Evolutionary conservation across 2,888 invertebrate genomes (phyloP), one percentile per base, ranked within the genome.

Genomic region (Silvanus unidentatus): DNA sequence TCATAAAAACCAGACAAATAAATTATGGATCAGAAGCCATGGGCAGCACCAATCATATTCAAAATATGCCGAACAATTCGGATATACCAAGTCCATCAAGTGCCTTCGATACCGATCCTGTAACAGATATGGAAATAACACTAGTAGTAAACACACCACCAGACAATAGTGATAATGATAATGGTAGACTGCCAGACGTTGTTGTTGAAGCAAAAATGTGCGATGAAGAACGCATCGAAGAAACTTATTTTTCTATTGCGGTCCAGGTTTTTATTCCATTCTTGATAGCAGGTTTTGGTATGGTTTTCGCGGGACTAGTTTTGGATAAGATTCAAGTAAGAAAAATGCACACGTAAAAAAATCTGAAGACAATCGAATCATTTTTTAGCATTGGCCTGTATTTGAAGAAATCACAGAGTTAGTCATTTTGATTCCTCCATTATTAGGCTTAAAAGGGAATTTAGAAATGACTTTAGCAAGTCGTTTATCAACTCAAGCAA

Each of bases 391-490:
- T 60, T 86, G 86, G 86, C 71, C 75, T 39, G 84, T 86, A 35
- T 87, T 85, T 66, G 75, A 74, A 52, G 75, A 79, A 64, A 78
- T 86, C 6, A 80, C 81, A 34, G 85, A 86, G 65, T 74, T 86
- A 44, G 81, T 86, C 64, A 84, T 87, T 52, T 69, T 88, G 73
- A 84, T 88, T 39, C 87, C 88, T 22, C 84, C 88, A 1, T 70
- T 88, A 45, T 72, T 89, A 47, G 89, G 88, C 2, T 73, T 89
- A 39, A 89, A 89, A 70, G 89, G 89, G 15, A 88, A 88, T 65
- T 72, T 89, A 54, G 88, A 89, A 70, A 89, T 89, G 88, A 88
- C 88, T 0, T 69, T 89, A 46, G 88, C 88, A 1, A 86, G 87
- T 12, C 73, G 89, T 44, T 73, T 89, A 6, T 88, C 87, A 6